Conservation (phyloP, 2,797 vertebrate genomes). For the Pteropus rufus region DNA sequence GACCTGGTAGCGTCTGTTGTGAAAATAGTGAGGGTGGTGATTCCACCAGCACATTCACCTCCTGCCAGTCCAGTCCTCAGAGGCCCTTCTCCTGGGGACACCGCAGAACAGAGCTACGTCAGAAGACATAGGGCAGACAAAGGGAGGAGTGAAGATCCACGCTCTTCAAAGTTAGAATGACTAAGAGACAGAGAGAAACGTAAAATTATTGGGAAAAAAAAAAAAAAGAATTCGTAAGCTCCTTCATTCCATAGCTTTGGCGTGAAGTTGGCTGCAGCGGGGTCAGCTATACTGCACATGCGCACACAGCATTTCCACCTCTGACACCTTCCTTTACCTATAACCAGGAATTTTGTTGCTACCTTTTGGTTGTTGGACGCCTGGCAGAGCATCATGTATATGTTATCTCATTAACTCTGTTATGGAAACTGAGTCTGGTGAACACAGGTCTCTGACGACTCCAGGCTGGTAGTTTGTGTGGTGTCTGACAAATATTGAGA, state of each 20-base stretch:
- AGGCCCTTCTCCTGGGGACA: neutral
- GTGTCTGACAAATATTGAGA: neutral
- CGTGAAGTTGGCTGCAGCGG: neutral
- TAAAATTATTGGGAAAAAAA: neutral
- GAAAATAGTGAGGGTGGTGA: neutral
- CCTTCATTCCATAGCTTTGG: neutral
- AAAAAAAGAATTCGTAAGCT: neutral
- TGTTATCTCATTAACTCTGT: neutral
- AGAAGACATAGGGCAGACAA: neutral
- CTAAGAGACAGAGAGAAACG: neutral
- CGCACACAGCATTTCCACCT: neutral
- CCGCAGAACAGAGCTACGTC: rapidly evolving
- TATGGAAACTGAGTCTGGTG: neutral
- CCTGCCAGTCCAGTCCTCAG: neutral
- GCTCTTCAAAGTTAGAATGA: neutral
- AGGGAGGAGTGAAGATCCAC: neutral
- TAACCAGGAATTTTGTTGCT: neutral
- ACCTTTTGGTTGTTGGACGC: too few relatives aligned
- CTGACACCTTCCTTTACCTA: neutral
- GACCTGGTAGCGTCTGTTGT: neutral
- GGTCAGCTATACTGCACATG: too few relatives aligned
- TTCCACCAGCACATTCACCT: neutral
- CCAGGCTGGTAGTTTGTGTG: neutral
- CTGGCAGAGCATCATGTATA: neutral
- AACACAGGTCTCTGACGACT: neutral